Base-by-base conservation (phyloP, 92 coral and sea anemone species). In the Anthopleura xanthogrammica region DNA sequence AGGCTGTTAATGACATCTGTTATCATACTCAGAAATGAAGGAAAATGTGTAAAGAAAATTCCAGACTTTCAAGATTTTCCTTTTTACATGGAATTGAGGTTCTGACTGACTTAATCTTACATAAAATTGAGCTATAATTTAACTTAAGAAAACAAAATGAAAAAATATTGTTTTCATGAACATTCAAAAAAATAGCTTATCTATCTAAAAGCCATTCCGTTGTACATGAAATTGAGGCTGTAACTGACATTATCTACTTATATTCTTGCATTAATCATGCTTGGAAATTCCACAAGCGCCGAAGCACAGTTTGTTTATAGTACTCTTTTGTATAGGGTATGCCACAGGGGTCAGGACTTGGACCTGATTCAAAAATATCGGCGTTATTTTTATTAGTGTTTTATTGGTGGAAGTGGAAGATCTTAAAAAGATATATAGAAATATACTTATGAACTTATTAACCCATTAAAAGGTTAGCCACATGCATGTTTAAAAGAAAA, bases 381-480 rank as follows among this genome's bases (percentile, higher is more conserved):
- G 5, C 16, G 17, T 22, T 10, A 62, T 62, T 62, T 19, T 19
- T 60, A 14, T 65, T 68, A 36, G 41, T 68, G 41, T 68, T 24
- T 23, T 68, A 68, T 36, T 13, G 16, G 36, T 68, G 19, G 36
- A 36, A 68, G 74, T 68, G 42, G 74, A 36, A 68, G 17, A 68
- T 68, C 42, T 36, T 68, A 23, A 68, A 68, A 68, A 68, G 74
- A 68, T 68, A 68, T 68, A 68, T 36, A 68, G 17, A 68, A 22
- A 68, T 68, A 68, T 68, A 68, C 42, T 9, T 68, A 68, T 68
- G 17, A 68, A 36, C 24, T 29, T 68, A 68, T 68, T n/a, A 68
- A 68, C 46, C 74, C 74, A 68, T 20, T 68, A 68, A 68, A 68
- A 68, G 41, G 46, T 68, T 68, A 68, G 46, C 74, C 74, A 22